Percentiles rank a stretch among this genome's conserved stretches.
Evolutionary conservation across 2,113 vertebrate species (phyloP).

Genomic region (Sceloporus tristichus): DNA sequence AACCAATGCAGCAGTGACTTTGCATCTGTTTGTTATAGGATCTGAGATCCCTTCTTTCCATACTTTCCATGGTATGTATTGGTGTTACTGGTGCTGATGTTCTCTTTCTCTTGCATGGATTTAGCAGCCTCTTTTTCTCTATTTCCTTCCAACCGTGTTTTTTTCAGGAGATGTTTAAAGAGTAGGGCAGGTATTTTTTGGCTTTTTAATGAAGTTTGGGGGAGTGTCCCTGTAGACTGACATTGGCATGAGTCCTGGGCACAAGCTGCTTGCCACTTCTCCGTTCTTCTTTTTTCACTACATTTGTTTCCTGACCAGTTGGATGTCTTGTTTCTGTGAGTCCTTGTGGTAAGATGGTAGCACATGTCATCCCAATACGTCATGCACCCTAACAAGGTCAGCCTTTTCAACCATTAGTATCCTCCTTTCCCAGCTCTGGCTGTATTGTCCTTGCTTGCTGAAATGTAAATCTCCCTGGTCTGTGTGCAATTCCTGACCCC

Average conservation of each 20-base stretch:
- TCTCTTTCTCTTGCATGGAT: neutral
- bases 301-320: neutral
- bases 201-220: neutral
- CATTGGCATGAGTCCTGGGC: conserved; percentile 63
- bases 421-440: neutral
- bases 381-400: neutral
- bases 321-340: neutral
- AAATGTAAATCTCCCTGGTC: neutral
- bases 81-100: conserved; percentile 17
- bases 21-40: neutral
- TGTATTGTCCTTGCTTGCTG: neutral
- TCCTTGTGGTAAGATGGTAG: conserved; percentile 12
- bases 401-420: neutral
- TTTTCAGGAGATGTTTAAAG: conserved; percentile 11
- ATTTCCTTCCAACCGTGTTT: conserved; percentile 12
- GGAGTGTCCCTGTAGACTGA: conserved; percentile 42
- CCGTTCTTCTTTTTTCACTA: neutral
- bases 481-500: neutral
- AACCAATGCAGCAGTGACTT: neutral
- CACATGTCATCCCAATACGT: fast-evolving
- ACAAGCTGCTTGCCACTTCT: neutral
- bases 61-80: neutral
- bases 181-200: neutral
- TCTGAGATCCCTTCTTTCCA: conserved; percentile 2
- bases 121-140: conserved; percentile 15